Evolutionary conservation across 2,797 vertebrate genomes (phyloP).

Genomic region (Zalophus californianus): DNA sequence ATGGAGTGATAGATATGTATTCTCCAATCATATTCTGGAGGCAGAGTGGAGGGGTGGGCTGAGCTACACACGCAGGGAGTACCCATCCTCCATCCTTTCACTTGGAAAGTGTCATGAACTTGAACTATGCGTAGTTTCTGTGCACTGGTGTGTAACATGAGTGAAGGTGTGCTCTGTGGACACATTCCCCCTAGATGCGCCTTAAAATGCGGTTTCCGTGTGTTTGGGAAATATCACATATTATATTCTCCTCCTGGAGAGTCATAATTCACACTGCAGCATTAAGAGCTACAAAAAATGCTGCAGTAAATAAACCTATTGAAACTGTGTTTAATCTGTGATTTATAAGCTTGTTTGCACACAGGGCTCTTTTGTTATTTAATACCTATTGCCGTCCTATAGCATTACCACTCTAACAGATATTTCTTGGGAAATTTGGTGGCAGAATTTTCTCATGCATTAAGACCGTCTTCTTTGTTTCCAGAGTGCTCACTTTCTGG

Average conservation of each 20-base stretch:
- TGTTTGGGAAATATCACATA: background rate
- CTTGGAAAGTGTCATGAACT: background rate
- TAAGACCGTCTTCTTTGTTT: background rate
- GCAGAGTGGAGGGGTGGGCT: fast-evolving
- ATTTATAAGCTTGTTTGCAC: constrained; percentile 52
- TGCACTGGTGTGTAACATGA: fast-evolving
- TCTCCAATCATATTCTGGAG: fast-evolving
- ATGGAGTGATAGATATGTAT: fast-evolving
- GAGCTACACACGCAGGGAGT: fast-evolving
- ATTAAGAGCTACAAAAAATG: background rate
- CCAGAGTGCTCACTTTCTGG: background rate
- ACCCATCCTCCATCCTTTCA: fast-evolving
- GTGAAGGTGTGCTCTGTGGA: background rate
- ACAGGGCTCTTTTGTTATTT: constrained; percentile 55
- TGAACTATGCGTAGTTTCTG: fast-evolving
- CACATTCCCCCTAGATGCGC: background rate
- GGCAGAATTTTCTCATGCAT: constrained; percentile 58
- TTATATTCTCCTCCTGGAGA: background rate
- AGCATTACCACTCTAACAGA: background rate
- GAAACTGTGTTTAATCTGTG: background rate
- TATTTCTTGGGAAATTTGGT: constrained; percentile 56
- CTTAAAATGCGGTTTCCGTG: background rate
- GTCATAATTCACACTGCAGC: background rate
- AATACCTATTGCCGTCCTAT: background rate
- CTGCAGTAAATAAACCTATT: background rate